Conservation (phyloP, 2,113 vertebrate genomes). For the Tylochromis polylepis region DNA sequence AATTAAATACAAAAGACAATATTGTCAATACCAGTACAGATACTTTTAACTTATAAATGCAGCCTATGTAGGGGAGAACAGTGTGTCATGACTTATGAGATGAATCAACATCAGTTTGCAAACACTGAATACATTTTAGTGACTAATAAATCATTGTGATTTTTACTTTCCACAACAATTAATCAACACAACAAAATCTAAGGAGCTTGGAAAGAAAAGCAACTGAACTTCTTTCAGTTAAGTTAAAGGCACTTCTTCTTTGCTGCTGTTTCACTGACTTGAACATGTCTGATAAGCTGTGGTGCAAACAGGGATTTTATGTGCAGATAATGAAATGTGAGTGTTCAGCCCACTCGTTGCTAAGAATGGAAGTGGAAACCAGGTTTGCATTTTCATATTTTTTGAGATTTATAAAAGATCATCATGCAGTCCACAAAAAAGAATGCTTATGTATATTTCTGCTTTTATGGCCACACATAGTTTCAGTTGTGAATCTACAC, state of each 20-base stretch:
- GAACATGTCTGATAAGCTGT: neutral
- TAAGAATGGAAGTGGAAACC: neutral
- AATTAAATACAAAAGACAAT: neutral
- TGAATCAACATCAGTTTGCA: neutral
- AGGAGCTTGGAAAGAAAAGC: neutral
- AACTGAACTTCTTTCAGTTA: neutral
- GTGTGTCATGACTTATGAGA: neutral
- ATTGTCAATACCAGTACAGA: neutral
- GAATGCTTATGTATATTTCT: neutral
- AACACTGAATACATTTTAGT: neutral
- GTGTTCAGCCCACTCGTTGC: neutral
- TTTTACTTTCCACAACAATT: neutral
- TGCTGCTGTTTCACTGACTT: neutral
- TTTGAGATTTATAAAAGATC: fast-evolving
- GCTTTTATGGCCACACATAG: neutral
- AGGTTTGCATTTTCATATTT: neutral
- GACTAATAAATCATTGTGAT: neutral
- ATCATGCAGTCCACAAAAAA: neutral
- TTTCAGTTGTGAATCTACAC: neutral
- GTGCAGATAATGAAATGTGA: neutral
- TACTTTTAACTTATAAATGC: neutral
- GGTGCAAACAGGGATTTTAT: neutral
- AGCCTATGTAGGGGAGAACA: neutral
- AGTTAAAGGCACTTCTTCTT: neutral
- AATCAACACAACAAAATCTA: neutral